Conservation (phyloP, 2,113 vertebrate species). For the Gallinago media region DNA sequence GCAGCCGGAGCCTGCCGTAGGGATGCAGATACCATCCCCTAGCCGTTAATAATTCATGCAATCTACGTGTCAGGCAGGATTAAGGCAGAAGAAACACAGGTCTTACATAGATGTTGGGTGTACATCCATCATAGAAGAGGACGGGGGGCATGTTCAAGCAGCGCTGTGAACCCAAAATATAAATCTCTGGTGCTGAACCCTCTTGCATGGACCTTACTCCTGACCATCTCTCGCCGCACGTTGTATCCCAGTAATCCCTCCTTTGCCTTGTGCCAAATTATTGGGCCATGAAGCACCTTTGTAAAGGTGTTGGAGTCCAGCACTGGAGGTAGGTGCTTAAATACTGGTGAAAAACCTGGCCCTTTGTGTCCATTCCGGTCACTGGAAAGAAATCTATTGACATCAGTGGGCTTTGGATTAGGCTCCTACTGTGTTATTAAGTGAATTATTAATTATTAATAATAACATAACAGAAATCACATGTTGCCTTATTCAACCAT, state of each 20-base stretch:
- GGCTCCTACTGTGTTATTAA: conserved; percentile 61
- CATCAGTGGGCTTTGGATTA: conserved; percentile 47
- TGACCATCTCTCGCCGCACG: fast-evolving
- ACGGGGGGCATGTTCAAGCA: not conserved
- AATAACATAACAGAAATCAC: conserved; percentile 67
- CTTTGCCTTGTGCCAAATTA: not conserved
- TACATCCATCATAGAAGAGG: not conserved
- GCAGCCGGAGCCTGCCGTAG: not conserved
- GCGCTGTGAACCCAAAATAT: not conserved
- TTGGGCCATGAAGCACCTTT: fast-evolving
- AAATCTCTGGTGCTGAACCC: fast-evolving
- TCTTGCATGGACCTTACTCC: not conserved
- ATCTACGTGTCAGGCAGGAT: not conserved
- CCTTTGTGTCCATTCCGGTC: not conserved
- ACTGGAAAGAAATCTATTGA: conserved; percentile 40
- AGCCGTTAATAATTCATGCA: not conserved
- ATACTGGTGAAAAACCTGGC: not conserved
- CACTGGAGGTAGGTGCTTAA: not conserved
- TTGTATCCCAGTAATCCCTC: not conserved
- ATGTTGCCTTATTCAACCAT: conserved; percentile 57
- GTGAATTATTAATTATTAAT: conserved; percentile 72
- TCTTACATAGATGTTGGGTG: not conserved
- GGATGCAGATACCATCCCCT: not conserved
- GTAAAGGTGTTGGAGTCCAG: not conserved
- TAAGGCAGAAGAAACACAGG: not conserved